These are phyloP conservation scores for Chamaea fasciata DNA, from an alignment of 2,113 vertebrate genomes.

Conservation along the genomic window DNA sequence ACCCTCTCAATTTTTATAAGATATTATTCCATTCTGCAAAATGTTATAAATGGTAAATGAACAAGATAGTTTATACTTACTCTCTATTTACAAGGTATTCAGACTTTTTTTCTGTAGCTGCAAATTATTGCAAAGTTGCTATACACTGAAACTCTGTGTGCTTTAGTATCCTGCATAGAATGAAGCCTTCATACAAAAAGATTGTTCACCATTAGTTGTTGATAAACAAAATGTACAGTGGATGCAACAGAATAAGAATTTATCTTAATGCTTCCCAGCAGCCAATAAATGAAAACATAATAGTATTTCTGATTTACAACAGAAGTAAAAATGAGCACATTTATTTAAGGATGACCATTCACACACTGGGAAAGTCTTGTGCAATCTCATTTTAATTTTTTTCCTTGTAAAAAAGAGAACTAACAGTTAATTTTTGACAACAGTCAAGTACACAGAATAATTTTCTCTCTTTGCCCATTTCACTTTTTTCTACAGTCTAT, in stretches of 20 bases:
- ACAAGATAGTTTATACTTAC: background rate
- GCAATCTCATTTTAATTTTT: background rate
- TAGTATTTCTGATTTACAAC: background rate
- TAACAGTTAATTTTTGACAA: background rate
- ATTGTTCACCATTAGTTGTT: background rate
- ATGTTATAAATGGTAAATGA: background rate
- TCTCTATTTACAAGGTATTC: background rate
- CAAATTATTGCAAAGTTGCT: background rate
- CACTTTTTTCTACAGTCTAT: background rate
- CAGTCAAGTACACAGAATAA: background rate
- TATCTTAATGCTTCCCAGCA: background rate
- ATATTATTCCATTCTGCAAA: background rate
- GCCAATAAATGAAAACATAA: constrained; percentile 13
- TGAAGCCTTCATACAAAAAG: background rate
- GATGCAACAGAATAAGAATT: background rate
- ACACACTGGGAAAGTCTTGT: background rate
- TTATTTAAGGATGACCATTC: constrained; percentile 9
- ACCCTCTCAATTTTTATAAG: background rate
- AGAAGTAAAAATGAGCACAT: background rate
- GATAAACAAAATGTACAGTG: background rate
- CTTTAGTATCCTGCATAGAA: background rate
- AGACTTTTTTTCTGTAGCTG: background rate
- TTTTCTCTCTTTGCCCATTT: background rate
- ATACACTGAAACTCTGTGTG: background rate
- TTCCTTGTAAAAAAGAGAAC: background rate